Conservation (phyloP, 2,797 vertebrate species). For the Diglossa cyanea region DNA sequence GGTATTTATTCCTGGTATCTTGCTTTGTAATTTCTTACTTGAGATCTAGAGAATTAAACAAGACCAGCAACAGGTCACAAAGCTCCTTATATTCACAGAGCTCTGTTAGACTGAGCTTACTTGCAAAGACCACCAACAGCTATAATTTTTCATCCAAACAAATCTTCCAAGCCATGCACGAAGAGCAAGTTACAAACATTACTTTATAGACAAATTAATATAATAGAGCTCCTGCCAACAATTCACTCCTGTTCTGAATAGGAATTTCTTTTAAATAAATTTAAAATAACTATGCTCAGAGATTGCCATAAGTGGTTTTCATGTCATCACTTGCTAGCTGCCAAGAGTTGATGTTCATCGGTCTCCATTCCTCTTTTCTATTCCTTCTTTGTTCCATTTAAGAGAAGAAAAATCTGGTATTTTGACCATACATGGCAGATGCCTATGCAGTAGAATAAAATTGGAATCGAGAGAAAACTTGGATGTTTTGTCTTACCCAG, state of each 20-base stretch:
- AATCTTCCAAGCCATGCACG: not conserved
- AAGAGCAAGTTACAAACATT: not conserved
- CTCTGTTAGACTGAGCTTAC: not conserved
- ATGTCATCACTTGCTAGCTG: conserved; percentile 21
- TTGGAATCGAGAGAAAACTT: not conserved
- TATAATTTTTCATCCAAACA: not conserved
- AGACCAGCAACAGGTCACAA: not conserved
- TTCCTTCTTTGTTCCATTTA: not conserved
- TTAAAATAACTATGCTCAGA: conserved; percentile 20
- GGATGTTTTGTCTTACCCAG: not conserved
- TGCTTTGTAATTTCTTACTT: not conserved
- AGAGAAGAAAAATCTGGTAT: conserved; percentile 17
- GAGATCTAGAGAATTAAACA: not conserved
- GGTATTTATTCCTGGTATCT: not conserved
- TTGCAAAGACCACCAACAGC: not conserved
- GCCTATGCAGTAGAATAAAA: not conserved
- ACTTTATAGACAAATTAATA: not conserved
- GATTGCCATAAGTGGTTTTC: conserved; percentile 30
- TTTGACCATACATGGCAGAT: not conserved
- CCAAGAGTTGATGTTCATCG: conserved; percentile 19
- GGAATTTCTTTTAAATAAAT: conserved; percentile 32
- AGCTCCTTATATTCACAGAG: not conserved
- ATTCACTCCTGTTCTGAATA: not conserved
- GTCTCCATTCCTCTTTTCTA: not conserved
- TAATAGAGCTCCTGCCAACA: not conserved